phyloP scores from a whole-genome alignment of 2,113 vertebrate species.

The Corythaeola cristata region DNA sequence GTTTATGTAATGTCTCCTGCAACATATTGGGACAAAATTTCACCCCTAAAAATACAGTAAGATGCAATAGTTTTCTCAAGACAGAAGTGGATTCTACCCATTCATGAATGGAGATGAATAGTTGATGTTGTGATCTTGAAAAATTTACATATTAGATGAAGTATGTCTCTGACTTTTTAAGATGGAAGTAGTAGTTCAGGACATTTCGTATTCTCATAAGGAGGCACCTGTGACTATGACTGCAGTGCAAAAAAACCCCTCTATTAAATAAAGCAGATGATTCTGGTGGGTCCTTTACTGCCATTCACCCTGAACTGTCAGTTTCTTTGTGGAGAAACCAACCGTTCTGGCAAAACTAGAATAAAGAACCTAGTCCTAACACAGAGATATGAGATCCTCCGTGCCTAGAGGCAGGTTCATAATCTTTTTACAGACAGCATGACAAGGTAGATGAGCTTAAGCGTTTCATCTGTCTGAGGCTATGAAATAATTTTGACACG shows the following conservation, averaged over 20 bases:
- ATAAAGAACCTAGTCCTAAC: not conserved
- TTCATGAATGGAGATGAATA: not conserved
- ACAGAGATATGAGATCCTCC: not conserved
- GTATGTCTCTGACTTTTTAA: not conserved
- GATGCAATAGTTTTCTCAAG: not conserved
- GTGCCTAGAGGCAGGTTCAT: not conserved
- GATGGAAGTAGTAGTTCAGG: not conserved
- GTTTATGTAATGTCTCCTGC: not conserved
- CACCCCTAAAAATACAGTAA: not conserved
- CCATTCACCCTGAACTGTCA: not conserved
- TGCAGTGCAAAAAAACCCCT: not conserved
- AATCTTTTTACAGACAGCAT: not conserved
- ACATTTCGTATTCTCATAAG: not conserved
- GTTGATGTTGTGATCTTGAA: not conserved
- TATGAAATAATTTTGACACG: not conserved
- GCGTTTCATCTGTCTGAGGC: not conserved
- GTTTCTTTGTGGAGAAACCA: not conserved
- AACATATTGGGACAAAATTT: not conserved
- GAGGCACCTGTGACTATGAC: not conserved
- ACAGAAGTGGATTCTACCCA: not conserved
- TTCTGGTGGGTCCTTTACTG: not conserved
- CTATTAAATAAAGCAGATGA: not conserved
- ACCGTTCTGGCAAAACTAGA: not conserved
- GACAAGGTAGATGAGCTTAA: not conserved
- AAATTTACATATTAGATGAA: not conserved